Conservation (phyloP, 2,888 invertebrate genomes). For the Drosophila lutescens region DNA sequence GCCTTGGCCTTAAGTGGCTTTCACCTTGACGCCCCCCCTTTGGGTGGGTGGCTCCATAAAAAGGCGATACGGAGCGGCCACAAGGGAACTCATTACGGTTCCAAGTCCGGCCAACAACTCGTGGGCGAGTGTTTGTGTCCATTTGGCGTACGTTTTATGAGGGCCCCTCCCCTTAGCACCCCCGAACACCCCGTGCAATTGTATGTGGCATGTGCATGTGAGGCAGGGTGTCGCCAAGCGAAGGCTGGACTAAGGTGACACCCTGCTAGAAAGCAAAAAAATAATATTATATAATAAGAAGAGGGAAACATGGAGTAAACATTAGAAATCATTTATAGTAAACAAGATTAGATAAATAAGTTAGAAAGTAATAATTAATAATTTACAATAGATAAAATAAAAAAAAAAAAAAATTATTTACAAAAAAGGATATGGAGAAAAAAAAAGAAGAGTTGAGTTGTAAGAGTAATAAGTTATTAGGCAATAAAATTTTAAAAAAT, state of each 20-base stretch:
- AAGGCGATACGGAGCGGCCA: slow-evolving; percentile 60
- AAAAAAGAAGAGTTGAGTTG: no score
- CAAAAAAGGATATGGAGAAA: no score
- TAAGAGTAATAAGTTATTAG: no score
- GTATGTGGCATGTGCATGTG: slow-evolving; percentile 16
- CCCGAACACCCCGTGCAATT: slow-evolving; percentile 12
- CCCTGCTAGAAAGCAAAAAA: neutral
- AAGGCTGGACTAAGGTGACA: neutral
- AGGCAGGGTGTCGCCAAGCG: neutral
- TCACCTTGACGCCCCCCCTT: slow-evolving; percentile 62
- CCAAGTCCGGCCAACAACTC: slow-evolving; percentile 68
- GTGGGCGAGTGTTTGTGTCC: slow-evolving; percentile 21
- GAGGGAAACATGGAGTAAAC: no score
- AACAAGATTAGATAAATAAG: no score
- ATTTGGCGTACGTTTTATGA: slow-evolving; percentile 67
- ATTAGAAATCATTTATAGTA: no score
- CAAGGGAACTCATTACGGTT: slow-evolving; percentile 73
- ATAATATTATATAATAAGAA: neutral
- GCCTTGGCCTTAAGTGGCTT: slow-evolving; percentile 69
- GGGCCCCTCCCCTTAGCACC: slow-evolving; percentile 28
- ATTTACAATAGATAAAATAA: no score
- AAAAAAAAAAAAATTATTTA: no score
- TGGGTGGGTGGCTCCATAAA: slow-evolving; percentile 19
- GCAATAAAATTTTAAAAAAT: no score
- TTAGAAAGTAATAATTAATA: no score